Conservation (phyloP, 2,113 vertebrate genomes). For the Pseudopipra pipra region DNA sequence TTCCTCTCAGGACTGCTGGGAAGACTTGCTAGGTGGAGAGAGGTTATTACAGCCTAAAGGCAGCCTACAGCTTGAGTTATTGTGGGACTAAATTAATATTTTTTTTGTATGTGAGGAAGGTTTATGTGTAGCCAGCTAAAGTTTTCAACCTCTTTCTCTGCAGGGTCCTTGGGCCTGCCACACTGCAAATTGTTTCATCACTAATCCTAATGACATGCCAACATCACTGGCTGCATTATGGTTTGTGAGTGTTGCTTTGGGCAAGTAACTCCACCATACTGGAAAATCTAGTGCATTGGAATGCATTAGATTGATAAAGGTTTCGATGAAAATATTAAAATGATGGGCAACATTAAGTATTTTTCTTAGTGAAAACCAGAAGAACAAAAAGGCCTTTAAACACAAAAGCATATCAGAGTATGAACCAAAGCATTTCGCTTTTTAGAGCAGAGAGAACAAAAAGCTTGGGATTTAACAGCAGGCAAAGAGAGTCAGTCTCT, state of each 20-base stretch:
- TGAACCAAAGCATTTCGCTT: background rate
- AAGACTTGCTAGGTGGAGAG: background rate
- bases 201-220: background rate
- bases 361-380: background rate
- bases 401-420: background rate
- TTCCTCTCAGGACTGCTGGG: background rate
- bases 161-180: background rate
- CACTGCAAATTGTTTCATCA: background rate
- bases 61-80: background rate
- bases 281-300: background rate
- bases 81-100: background rate
- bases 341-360: background rate
- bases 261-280: background rate
- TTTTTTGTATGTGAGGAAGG: background rate
- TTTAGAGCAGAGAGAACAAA: background rate
- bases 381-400: background rate
- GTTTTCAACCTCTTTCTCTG: background rate
- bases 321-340: constrained; percentile 4
- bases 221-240: background rate
- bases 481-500: background rate
- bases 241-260: background rate
- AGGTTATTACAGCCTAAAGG: background rate
- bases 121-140: background rate
- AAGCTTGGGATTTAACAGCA: background rate
- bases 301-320: background rate